These are phyloP conservation scores for Prolemur simus DNA, from an alignment of 2,113 vertebrate genomes.

Conservation along the genomic window DNA sequence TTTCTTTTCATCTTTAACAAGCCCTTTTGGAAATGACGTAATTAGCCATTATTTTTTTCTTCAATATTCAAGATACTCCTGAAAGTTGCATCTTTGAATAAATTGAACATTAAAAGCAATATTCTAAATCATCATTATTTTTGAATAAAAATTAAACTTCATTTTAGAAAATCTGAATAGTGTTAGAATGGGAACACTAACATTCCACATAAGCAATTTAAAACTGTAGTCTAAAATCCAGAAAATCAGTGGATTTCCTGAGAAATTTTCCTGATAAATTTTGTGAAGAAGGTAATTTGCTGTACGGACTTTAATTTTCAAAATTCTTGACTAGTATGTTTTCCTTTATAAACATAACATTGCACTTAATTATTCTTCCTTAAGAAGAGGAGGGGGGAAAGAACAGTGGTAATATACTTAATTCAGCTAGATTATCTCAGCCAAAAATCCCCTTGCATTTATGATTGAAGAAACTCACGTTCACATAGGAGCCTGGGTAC, in stretches of 20 bases:
- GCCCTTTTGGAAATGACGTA: background rate
- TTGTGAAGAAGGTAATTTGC: background rate
- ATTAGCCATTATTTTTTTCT: background rate
- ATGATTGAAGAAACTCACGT: conserved; percentile 35
- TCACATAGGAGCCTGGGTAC: background rate
- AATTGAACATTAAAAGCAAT: background rate
- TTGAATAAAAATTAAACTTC: background rate
- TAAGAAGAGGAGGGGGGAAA: background rate
- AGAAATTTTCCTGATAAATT: background rate
- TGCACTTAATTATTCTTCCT: conserved; percentile 13
- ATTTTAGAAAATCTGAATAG: background rate
- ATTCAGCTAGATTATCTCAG: conserved; percentile 23
- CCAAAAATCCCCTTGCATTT: background rate
- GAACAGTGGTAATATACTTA: background rate
- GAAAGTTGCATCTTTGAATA: background rate
- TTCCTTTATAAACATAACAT: background rate
- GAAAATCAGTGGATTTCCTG: background rate
- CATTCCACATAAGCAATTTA: background rate
- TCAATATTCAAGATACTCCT: background rate
- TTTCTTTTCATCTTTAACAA: background rate
- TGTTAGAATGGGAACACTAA: background rate
- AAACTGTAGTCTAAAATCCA: background rate
- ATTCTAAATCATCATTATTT: background rate
- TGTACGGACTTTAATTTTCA: background rate
- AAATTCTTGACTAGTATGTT: background rate